Base-by-base conservation (phyloP, 2,113 vertebrate genomes). In the Nyctereutes procyonoides region DNA sequence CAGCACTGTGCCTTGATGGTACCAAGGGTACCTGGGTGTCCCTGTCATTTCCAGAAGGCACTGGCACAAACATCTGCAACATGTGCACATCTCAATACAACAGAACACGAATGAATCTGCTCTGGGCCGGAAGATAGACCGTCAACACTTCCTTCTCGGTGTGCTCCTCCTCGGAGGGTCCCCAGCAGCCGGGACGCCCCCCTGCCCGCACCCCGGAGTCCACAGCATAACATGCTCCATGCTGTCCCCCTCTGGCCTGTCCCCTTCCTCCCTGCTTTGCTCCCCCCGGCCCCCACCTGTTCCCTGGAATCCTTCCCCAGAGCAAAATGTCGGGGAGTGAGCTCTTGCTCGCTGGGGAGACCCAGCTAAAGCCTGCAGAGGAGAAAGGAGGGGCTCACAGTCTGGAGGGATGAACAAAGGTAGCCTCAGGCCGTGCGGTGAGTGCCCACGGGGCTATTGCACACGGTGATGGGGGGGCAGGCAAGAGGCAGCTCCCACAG, bases 341-440 rank as follows among this genome's bases (percentile, higher is more conserved):
- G 55, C 28, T 19, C 67, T 24, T 17, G 22, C 2, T 32, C 53
- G n/a, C 15, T 19, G 51, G 74, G 65, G 86, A 90, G 24, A 53
- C 74, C 5, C 0, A 0, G 58, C 53, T 1, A 8, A 12, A 55
- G 38, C 3, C n/a, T 7, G n/a, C 38, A 17, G 9, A 4, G 20
- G 69, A 48, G 43, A 43, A 43, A 38, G 17, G 5, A 15, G 60
- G 17, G 43, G 11, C n/a, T 89, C 60, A 9, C 0, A 19, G 55
- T n/a, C 12, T 0, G 22, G 30, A 32, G 7, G 12, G 58, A 30
- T 3, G 20, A 53, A 35, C 58, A 8, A 16, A 1, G 14, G 13
- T 7, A 58, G 43, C 13, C 19, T 5, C 8, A 5, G 65, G 69
- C 56, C 30, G 12, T 0, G 7, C 8, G 6, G 26, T 0, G 5